Evolutionary conservation across 2,888 invertebrate species (phyloP), one percentile per base, ranked within the genome.

Genomic region (Cantharis flavilabris): DNA sequence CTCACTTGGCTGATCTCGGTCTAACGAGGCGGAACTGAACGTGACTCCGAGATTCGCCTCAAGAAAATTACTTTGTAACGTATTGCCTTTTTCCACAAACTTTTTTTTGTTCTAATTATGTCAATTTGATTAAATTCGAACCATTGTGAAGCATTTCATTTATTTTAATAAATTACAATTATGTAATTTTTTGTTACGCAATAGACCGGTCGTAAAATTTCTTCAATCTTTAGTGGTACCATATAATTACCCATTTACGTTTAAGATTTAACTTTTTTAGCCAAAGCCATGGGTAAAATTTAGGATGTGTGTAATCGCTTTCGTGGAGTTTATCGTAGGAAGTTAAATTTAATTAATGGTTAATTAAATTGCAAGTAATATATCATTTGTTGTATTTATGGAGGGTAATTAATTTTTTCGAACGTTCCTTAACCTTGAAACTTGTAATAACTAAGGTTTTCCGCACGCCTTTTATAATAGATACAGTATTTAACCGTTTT

Each of bases 1-100:
- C 78, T 78, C 79, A 79, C 80, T 79, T 80, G 79, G 77, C 76
- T 80, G 79, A 80, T 78, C 80, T 78, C 75, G 76, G 76, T 23
- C 73, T 76, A 81, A 81, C 81, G 81, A 81, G 79, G 72, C 81
- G 79, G 72, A 77, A 77, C 80, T 75, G 81, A 80, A 81, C 81
- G 81, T 81, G 81, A 81, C 80, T 80, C 73, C 69, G 64, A 76
- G 78, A 79, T 79, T 78, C 72, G 71, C 65, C 62, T 72, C 75
- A 77, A 77, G 80, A 78, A 77, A 78, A 80, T 80, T 80, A 78
- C 79, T 78, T 80, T 76, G 67, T 73, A 77, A 79, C 69, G 75
- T 79, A 77, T 79, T 77, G 77, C 77, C 73, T 76, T 79, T 76
- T 78, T 73, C 30, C 26, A 71, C 62, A 71, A 71, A 73, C 62